Conservation (phyloP, 2,888 invertebrate genomes). For the Hydraecia micacea region DNA sequence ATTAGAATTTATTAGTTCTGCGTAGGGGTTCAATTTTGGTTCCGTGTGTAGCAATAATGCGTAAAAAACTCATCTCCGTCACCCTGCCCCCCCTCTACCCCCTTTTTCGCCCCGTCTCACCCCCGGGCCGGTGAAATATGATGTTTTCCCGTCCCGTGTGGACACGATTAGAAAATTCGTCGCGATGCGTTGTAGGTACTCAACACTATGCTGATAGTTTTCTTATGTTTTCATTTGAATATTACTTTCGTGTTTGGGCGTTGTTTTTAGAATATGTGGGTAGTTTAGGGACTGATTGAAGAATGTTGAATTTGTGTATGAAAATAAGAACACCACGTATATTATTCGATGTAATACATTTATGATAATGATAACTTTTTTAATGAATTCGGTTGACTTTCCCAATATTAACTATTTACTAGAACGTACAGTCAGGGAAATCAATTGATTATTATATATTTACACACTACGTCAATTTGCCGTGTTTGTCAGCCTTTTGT, state of each 20-base stretch:
- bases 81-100: slow-evolving; percentile 68
- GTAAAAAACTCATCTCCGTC: slow-evolving; percentile 90
- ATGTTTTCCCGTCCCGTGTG: slow-evolving; percentile 88
- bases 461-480: background rate
- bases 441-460: background rate
- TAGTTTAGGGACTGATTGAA: background rate
- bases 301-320: background rate
- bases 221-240: slow-evolving; percentile 69
- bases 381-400: background rate
- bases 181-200: slow-evolving; percentile 75
- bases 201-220: slow-evolving; percentile 77
- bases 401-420: background rate
- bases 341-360: background rate
- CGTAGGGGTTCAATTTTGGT: slow-evolving; percentile 84
- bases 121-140: slow-evolving; percentile 87
- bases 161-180: slow-evolving; percentile 90
- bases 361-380: too few relatives aligned
- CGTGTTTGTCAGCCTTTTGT: background rate
- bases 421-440: background rate
- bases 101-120: slow-evolving; percentile 57
- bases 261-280: slow-evolving; percentile 3
- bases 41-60: slow-evolving; percentile 89
- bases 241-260: slow-evolving; percentile 42
- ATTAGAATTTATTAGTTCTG: slow-evolving; percentile 86
- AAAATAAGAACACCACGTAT: background rate